These are phyloP conservation scores for Aramus guarauna DNA, from an alignment of 2,113 vertebrate genomes.

Conservation along the genomic window DNA sequence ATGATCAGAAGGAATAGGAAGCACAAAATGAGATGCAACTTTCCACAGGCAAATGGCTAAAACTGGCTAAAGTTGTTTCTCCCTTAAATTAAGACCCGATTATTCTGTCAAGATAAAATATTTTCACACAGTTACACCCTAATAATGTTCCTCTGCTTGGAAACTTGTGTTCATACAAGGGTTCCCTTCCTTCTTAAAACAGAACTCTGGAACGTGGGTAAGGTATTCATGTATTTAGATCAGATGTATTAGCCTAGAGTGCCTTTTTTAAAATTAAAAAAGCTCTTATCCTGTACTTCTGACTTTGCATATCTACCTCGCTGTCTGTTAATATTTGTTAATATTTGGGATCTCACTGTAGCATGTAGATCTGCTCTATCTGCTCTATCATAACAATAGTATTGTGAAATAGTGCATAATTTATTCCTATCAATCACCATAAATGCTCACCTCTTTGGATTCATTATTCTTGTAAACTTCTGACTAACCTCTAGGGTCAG, in stretches of 20 bases:
- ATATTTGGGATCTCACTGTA: neutral
- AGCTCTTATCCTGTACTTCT: neutral
- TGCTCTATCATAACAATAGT: neutral
- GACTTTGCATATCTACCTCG: neutral
- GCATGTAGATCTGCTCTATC: neutral
- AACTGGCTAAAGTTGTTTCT: neutral
- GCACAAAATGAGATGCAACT: neutral
- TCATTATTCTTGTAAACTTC: neutral
- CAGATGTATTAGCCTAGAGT: neutral
- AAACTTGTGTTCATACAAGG: neutral
- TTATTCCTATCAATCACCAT: neutral
- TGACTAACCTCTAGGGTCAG: neutral
- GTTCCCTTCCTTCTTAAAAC: neutral
- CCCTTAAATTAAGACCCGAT: neutral
- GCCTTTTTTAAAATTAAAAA: neutral
- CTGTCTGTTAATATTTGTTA: neutral
- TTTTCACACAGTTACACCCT: neutral
- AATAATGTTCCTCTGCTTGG: neutral
- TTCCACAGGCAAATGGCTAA: neutral
- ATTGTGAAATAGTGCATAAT: neutral
- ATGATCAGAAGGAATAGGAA: neutral
- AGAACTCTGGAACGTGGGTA: neutral
- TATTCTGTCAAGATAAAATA: neutral
- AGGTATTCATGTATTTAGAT: neutral
- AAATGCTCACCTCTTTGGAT: neutral